Conservation (phyloP, 2,113 vertebrate species). For the Saimiri boliviensis region DNA sequence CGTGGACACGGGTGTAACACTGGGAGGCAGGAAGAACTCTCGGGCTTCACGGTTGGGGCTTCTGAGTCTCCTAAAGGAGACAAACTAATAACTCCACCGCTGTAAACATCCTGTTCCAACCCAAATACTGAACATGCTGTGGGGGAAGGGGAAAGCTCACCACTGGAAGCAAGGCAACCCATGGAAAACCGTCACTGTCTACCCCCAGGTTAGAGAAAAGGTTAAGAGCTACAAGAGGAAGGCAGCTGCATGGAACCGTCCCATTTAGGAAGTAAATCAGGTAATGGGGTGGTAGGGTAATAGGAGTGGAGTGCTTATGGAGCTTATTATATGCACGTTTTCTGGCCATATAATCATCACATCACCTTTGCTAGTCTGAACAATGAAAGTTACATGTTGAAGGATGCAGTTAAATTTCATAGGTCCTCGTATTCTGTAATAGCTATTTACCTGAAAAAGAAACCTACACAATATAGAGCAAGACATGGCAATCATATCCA, state of each 20-base stretch:
- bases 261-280: neutral
- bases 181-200: neutral
- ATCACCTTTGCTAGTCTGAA: neutral
- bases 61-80: constrained; percentile 58
- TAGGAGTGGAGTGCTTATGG: neutral
- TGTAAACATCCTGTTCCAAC: constrained; percentile 21
- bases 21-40: neutral
- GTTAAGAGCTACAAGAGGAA: neutral
- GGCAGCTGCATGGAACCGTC: neutral
- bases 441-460: neutral
- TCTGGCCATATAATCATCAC: neutral
- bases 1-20: neutral
- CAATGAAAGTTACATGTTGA: neutral
- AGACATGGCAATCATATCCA: neutral
- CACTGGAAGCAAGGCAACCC: constrained; percentile 16
- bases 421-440: neutral
- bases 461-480: neutral
- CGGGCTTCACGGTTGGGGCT: neutral
- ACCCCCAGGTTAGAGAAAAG: neutral
- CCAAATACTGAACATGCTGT: no score
- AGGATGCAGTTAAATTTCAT: neutral
- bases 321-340: neutral
- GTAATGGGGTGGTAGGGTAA: neutral
- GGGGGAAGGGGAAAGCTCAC: neutral
- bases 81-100: constrained; percentile 2